These are phyloP conservation scores for Hydropsyche tenuis DNA, from an alignment of 1,140 invertebrate species.

Conservation along the genomic window DNA sequence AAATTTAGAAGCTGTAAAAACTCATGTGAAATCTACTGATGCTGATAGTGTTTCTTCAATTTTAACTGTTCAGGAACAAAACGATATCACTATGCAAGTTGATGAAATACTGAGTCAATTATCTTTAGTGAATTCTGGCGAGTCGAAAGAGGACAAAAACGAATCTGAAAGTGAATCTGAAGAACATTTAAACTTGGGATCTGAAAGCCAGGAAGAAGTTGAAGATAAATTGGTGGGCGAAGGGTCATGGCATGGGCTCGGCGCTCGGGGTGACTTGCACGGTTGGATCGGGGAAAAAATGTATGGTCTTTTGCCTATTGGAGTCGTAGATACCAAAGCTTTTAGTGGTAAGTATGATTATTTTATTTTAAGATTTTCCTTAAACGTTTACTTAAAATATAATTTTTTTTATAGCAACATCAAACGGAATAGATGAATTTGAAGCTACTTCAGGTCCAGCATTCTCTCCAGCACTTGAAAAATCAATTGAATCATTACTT, in stretches of 20 bases:
- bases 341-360: slow-evolving; percentile 54
- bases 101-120: slow-evolving; percentile 45
- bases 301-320: slow-evolving; percentile 52
- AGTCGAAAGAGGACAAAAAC: slow-evolving; percentile 32
- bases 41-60: slow-evolving; percentile 45
- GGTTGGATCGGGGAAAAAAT: slow-evolving; percentile 50
- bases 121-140: slow-evolving; percentile 33
- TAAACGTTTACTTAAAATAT: not conserved
- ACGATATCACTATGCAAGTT: slow-evolving; percentile 46
- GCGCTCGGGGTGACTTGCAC: slow-evolving; percentile 56
- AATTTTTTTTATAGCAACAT: slow-evolving; percentile 38
- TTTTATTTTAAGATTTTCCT: not conserved
- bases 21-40: slow-evolving; percentile 43
- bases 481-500: slow-evolving; percentile 42
- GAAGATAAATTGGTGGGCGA: slow-evolving; percentile 53
- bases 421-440: slow-evolving; percentile 52
- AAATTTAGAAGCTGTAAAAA: slow-evolving; percentile 47
- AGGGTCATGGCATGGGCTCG: slow-evolving; percentile 55
- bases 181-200: slow-evolving; percentile 46
- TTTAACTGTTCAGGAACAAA: slow-evolving; percentile 45
- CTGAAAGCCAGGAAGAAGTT: slow-evolving; percentile 50
- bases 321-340: slow-evolving; percentile 60
- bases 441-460: slow-evolving; percentile 58
- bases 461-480: slow-evolving; percentile 51
- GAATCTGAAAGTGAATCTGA: slow-evolving; percentile 45